Percentiles rank a stretch among this genome's conserved stretches.
These are phyloP conservation scores for Zoanthus sansibaricus DNA, from an alignment of 92 coral and sea anemone genomes.

Conservation along the genomic window DNA sequence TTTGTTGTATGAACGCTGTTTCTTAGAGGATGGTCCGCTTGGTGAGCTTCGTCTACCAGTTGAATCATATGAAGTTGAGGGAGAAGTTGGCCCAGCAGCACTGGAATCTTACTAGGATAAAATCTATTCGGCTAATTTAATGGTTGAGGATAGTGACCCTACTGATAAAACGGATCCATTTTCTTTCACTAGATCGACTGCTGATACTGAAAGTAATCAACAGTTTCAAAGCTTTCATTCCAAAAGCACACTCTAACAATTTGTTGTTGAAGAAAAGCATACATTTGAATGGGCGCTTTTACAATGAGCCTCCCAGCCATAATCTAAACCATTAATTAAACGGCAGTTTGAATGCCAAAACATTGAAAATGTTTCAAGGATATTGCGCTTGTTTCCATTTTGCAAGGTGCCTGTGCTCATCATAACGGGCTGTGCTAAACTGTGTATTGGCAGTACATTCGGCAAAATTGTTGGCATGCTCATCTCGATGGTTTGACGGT, in stretches of 20 bases:
- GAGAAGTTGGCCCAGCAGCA: conserved; percentile 4
- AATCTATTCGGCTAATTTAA: not conserved
- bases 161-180: not conserved
- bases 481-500: no score
- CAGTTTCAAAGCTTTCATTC: conserved; percentile 6
- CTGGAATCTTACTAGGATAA: not conserved
- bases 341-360: no score
- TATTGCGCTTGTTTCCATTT: no score
- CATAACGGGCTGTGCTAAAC: no score
- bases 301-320: no score
- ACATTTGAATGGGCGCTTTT: no score
- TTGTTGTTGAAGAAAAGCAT: no score
- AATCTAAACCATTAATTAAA: no score
- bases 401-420: no score
- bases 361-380: no score
- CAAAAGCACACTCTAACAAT: not conserved
- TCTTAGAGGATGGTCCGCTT: not conserved
- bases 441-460: no score
- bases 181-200: not conserved
- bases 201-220: not conserved
- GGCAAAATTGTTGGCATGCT: no score
- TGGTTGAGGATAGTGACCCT: not conserved
- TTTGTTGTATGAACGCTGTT: conserved; percentile 40
- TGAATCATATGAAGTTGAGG: not conserved
- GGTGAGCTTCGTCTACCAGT: not conserved